Evolutionary conservation across 2,113 vertebrate genomes (phyloP).

Genomic region (Spea bombifrons): DNA sequence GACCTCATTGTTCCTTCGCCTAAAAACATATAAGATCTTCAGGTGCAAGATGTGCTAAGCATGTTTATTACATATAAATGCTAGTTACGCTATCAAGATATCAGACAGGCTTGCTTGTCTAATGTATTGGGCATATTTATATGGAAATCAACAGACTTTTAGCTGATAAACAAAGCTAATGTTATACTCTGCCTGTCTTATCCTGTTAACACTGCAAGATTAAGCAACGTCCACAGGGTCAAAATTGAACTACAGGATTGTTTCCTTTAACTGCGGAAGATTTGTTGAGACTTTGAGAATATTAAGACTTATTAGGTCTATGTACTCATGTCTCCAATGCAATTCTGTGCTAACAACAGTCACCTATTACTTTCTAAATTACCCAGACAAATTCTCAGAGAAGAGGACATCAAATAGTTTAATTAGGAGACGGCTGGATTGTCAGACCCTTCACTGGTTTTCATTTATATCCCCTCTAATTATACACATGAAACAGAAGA

Average conservation of each 20-base stretch:
- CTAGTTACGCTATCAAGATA: too few relatives aligned
- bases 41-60: too few relatives aligned
- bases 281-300: constrained; percentile 19
- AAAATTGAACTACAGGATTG: constrained; percentile 11
- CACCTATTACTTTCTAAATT: constrained; percentile 48
- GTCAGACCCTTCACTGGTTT: constrained; percentile 40
- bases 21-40: too few relatives aligned
- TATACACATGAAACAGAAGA: constrained; percentile 40
- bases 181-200: background rate
- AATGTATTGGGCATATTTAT: background rate
- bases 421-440: constrained; percentile 43
- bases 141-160: background rate
- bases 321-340: constrained; percentile 14
- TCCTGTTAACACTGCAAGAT: background rate
- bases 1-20: too few relatives aligned
- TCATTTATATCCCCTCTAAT: constrained; percentile 48
- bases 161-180: background rate
- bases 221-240: background rate
- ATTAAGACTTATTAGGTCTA: constrained; percentile 31
- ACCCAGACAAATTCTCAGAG: constrained; percentile 42
- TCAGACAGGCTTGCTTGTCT: too few relatives aligned
- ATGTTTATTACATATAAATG: too few relatives aligned
- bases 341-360: constrained; percentile 34
- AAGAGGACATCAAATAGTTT: constrained; percentile 47
- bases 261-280: constrained; percentile 26